These are phyloP conservation scores for Siphlonurus alternatus DNA, from an alignment of 2,888 invertebrate genomes.

Conservation along the genomic window DNA sequence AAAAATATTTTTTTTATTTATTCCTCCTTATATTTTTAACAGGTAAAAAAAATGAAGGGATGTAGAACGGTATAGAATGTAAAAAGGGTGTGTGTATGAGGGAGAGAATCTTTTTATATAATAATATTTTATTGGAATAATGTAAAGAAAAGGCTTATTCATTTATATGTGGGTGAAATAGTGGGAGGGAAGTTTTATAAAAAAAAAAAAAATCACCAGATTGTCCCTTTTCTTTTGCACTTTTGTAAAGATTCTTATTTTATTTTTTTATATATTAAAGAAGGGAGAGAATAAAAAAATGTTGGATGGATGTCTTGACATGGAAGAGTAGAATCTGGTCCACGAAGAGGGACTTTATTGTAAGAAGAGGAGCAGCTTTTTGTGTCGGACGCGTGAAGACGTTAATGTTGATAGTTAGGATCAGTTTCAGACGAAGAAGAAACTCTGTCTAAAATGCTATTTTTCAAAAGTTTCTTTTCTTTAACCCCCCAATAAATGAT, in stretches of 20 bases:
- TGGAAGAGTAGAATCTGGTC: neutral
- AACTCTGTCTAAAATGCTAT: too few relatives aligned
- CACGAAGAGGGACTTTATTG: neutral
- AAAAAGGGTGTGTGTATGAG: neutral
- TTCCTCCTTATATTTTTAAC: neutral
- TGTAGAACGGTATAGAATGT: neutral
- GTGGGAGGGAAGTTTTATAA: neutral
- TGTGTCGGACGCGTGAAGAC: neutral
- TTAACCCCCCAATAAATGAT: too few relatives aligned
- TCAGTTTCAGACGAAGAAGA: too few relatives aligned
- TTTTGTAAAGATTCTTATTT: neutral
- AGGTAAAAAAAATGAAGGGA: neutral
- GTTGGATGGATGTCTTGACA: neutral
- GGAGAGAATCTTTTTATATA: too few relatives aligned
- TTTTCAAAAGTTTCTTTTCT: too few relatives aligned
- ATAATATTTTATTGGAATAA: neutral
- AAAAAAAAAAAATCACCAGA: neutral
- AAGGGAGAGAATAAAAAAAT: neutral
- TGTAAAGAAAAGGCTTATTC: neutral
- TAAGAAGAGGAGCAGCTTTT: neutral
- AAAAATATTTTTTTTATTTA: conserved; percentile 11
- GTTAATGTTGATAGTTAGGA: neutral
- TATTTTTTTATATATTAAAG: neutral
- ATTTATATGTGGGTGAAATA: neutral
- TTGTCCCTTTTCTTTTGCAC: neutral